Base-by-base conservation (phyloP, 2,113 vertebrate species). In the Tyto alba region DNA sequence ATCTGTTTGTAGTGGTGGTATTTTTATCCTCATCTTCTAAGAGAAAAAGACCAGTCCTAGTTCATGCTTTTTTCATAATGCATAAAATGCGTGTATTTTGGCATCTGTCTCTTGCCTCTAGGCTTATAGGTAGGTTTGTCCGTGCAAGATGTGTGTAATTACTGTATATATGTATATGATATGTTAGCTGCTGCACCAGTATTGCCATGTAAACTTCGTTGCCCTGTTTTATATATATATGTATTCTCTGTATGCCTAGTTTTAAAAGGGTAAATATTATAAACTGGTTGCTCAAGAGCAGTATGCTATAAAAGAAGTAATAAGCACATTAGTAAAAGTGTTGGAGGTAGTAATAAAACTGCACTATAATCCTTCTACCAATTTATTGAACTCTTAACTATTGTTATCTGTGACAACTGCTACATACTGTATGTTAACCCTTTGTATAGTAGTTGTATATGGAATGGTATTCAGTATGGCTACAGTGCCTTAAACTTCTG, bases 231-330 rank as follows among this genome's bases (percentile, higher is more conserved):
- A 64, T 81, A 53, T 78, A 53, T 78, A 18, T 36, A 43, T 43
- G 34, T 91, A 43, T 94, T 93, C 57, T 85, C 87, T 91, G 59
- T 90, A 96, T 80, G 80, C 57, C 48, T 83, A 10, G 71, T 59
- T 94, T 83, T 83, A 69, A 94, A 93, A 91, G 88, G 50, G 89
- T 95, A 94, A 88, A 95, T 96, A 93, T 62, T 96, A 90, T 93
- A 86, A 96, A 94, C 56, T 59, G 78, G 67, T 91, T 91, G 93
- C 92, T 96, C 94, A 96, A 96, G 96, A 96, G 94, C 66, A 68
- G 45, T 29, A n/a, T 1, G 11, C 94, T 96, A 82, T 96, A 73
- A 97, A 96, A 93, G 56, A 93, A 85, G 76, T 93, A 92, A 91
- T 94, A 91, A 91, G 87, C 62, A 57, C 87, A 89, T 94, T 74